These are phyloP conservation scores for Sterrhoptilus dennistouni DNA, from an alignment of 2,113 vertebrate genomes.

Conservation along the genomic window DNA sequence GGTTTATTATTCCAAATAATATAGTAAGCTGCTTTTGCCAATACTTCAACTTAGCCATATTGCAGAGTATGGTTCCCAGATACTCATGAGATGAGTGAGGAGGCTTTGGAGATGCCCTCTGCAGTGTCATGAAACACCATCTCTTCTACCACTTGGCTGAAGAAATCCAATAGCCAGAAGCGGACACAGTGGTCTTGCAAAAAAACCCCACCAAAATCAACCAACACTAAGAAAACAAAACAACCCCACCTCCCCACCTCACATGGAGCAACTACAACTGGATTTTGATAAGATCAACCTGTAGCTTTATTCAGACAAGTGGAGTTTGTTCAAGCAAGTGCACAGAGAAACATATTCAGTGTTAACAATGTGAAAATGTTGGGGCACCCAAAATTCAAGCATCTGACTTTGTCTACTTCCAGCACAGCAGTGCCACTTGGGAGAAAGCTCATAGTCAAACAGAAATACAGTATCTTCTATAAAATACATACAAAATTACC, in stretches of 20 bases:
- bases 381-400: background rate
- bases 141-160: background rate
- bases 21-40: background rate
- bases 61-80: background rate
- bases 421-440: constrained; percentile 37
- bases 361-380: background rate
- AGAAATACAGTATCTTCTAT: constrained; percentile 67
- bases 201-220: background rate
- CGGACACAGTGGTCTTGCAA: background rate
- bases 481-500: constrained; percentile 77
- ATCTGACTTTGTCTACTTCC: background rate
- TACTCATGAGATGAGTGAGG: background rate
- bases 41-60: background rate
- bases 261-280: background rate
- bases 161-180: background rate
- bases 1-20: background rate
- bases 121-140: background rate
- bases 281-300: background rate
- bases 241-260: background rate
- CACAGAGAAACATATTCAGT: background rate
- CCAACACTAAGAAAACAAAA: background rate
- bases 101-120: background rate
- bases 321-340: background rate
- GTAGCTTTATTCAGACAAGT: background rate
- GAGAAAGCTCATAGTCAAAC: constrained; percentile 64